Percentiles rank a stretch among this genome's conserved stretches.
Evolutionary conservation across 2,113 vertebrate genomes (phyloP).

Genomic region (Nyctibius bracteatus): DNA sequence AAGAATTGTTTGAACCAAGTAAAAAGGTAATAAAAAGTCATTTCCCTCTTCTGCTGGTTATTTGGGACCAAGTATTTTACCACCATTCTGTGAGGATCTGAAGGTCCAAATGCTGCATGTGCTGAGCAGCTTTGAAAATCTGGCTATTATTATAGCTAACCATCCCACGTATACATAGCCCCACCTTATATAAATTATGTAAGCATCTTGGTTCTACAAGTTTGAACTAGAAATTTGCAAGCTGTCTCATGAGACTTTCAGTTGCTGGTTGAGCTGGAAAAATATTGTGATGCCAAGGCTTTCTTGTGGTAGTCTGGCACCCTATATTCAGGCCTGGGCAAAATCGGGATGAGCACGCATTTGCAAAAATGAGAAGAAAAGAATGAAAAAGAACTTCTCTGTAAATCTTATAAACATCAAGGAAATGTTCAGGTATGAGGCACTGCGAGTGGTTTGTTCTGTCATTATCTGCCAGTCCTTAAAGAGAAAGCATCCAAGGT

Average conservation of each 20-base stretch:
- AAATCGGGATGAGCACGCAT: background rate
- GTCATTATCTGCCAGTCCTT: slow-evolving; percentile 21
- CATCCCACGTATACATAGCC: background rate
- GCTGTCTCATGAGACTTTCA: background rate
- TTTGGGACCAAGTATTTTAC: background rate
- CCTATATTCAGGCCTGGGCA: slow-evolving; percentile 12
- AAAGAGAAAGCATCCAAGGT: background rate
- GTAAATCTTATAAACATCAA: background rate
- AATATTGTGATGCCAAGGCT: background rate
- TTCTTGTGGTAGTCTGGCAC: slow-evolving; percentile 40
- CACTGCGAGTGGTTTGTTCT: background rate
- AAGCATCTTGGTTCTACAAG: background rate
- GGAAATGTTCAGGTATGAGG: background rate
- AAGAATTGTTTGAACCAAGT: background rate
- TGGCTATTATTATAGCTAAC: background rate
- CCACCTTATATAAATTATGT: background rate
- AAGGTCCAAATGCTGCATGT: background rate
- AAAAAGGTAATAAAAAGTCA: background rate
- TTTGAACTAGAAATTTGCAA: slow-evolving; percentile 11
- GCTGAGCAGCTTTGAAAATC: background rate
- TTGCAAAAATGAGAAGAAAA: background rate
- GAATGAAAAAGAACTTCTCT: background rate
- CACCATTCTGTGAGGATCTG: background rate
- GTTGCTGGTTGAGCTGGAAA: background rate
- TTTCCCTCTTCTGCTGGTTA: background rate